Base-by-base conservation (phyloP, 2,888 invertebrate genomes). In the Agrenia bidenticulata region DNA sequence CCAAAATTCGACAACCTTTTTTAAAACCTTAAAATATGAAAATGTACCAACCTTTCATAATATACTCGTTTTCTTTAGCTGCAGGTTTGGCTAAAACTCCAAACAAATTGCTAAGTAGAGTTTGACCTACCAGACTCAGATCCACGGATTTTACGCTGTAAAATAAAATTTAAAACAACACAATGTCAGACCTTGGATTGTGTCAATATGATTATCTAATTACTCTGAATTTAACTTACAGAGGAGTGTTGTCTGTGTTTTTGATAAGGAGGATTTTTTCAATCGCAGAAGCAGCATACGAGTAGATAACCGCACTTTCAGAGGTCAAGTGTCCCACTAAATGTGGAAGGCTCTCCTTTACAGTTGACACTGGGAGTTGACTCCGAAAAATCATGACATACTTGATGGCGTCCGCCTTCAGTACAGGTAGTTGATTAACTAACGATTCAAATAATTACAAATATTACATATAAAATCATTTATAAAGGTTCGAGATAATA, bases 21-120 rank as follows among this genome's bases (percentile, higher is more conserved):
- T 13, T 13, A 13, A 39, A 39, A 39, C 41, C 13, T 39, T 39
- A 9, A n/a, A n/a, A n/a, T n/a, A n/a, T n/a, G n/a, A n/a, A n/a
- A n/a, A n/a, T n/a, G n/a, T n/a, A n/a, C n/a, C n/a, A n/a, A 87
- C 89, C 89, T 84, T 95, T 97, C 95, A 99, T 99, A 7, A 93
- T 87, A 79, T 99, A 98, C 80, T 98, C 97, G 80, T 98, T 98
- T 82, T 98, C 96, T 73, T 88, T 86, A 0, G 92, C 90, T 2
- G 88, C 87, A 1, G 86, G 85, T 71, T 85, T 82, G 7, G 87
- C 86, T 61, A 98, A 83, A 19, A 89, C 86, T 1, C 82, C 82
- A 80, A 97, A 92, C 27, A 98, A 83, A 61, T 88, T 88, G 5
- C 84, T 82, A 13, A 98, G 83, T 55, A 96, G 81, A 60, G 86